Evolutionary conservation across 2,888 invertebrate genomes (phyloP).

Genomic region (Xestoiulus laeticollis): DNA sequence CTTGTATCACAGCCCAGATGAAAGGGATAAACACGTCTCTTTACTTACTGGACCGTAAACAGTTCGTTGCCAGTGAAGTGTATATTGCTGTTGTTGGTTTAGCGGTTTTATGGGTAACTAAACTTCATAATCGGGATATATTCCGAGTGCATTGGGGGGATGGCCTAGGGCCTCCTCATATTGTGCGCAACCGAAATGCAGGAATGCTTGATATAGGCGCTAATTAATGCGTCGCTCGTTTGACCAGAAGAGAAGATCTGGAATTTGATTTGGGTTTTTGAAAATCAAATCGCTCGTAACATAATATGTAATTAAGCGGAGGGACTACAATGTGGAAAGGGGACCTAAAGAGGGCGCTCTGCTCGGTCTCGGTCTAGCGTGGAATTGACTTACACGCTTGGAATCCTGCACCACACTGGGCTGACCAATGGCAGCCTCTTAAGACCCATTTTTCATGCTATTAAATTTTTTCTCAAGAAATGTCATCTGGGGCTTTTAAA

Average conservation of each 20-base stretch:
- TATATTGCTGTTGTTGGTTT: slow-evolving; percentile 46
- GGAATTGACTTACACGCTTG: background rate
- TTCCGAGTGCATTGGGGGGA: background rate
- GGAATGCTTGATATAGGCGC: background rate
- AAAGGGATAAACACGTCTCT: slow-evolving; percentile 2
- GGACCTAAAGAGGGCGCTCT: background rate
- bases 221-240: slow-evolving; percentile 4
- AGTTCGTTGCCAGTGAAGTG: slow-evolving; percentile 44
- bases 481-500: too few relatives aligned
- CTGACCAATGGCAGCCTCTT: background rate
- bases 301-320: background rate
- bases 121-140: slow-evolving; percentile 45
- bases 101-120: slow-evolving; percentile 47
- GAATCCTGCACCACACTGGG: background rate
- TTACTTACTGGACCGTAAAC: slow-evolving; percentile 46
- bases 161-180: background rate
- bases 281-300: slow-evolving; percentile 43
- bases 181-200: background rate
- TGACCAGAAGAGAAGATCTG: slow-evolving; percentile 27
- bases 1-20: slow-evolving; percentile 2
- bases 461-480: background rate
- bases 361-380: background rate
- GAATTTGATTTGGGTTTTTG: slow-evolving; percentile 1
- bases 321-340: background rate
- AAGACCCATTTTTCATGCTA: background rate